These are phyloP conservation scores for Sylvilagus bachmani DNA, from an alignment of 2,113 vertebrate genomes.

Conservation along the genomic window DNA sequence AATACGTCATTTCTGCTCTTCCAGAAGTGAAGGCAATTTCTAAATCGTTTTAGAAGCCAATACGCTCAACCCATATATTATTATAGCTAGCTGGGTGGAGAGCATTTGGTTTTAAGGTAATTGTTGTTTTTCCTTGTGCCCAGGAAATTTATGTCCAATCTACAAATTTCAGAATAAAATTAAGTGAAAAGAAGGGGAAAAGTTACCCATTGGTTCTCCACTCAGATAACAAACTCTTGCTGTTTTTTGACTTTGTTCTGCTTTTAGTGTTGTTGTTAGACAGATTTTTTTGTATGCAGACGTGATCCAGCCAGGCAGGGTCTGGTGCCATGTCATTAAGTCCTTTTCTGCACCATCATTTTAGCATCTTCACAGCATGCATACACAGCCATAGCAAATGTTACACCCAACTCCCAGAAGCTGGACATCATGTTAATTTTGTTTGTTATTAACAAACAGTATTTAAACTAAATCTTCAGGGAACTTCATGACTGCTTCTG, in stretches of 20 bases:
- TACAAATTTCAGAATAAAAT: constrained; percentile 8
- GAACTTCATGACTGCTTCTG: too few species aligned
- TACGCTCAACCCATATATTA: not conserved
- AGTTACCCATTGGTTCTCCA: not conserved
- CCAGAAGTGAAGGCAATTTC: constrained; percentile 11
- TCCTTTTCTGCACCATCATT: not conserved
- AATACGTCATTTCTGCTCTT: not conserved
- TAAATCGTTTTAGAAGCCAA: not conserved
- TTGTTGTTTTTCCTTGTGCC: not conserved
- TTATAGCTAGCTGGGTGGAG: not conserved
- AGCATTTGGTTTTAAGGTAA: constrained; percentile 53
- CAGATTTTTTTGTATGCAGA: constrained; percentile 1
- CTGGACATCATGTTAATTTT: not conserved
- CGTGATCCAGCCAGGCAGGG: not conserved
- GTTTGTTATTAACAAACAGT: constrained; percentile 35
- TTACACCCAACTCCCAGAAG: not conserved
- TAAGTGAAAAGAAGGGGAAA: constrained; percentile 10
- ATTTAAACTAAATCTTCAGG: not conserved
- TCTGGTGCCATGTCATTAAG: not conserved
- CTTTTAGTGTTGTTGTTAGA: not conserved
- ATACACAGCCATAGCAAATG: not conserved
- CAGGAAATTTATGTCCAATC: constrained; percentile 22
- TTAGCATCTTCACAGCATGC: not conserved
- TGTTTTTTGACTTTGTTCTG: not conserved
- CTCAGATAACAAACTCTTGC: not conserved